Evolutionary conservation across 1,140 invertebrate genomes (phyloP), one percentile per base, ranked within the genome.

Genomic region (Bursaphelenchus mucronatus): DNA sequence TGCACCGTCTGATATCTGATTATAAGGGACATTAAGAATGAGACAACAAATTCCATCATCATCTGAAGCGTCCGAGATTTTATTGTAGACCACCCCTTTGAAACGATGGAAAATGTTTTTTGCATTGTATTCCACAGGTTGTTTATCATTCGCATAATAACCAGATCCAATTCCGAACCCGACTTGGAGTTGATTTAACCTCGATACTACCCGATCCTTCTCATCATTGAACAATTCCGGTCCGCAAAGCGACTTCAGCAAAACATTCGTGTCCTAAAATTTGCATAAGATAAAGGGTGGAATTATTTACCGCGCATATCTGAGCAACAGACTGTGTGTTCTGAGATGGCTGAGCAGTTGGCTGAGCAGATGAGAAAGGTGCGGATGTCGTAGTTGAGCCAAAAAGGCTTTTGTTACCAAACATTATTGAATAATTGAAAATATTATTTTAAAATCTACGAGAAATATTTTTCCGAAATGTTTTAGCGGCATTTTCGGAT

Each of bases 11-110:
- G 13, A n/a, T 59, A 62, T 13, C 13, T 58, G 8, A 10, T 17
- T 49, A 15, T 40, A n/a, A 10, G 59, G 50, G 13, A 57, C 59
- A n/a, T 57, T n/a, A 17, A 62, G 13, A 11, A 62, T 10, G 19
- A 62, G 13, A 19, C n/a, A 52, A 19, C 55, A 17, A 3, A 62
- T 62, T n/a, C 59, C 59, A n/a, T 62, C 59, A 4, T 13, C 30
- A 59, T 62, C 59, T 49, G 50, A n/a, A 59, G n/a, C 9, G n/a
- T 57, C 11, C 13, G n/a, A n/a, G 47, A 61, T 9, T 6, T 49
- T n/a, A 40, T 62, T 62, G 47, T 62, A 62, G 21, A 58, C 59
- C n/a, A 58, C 59, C 11, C 52, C 50, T 57, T 62, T 62, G 59
- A 62, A 62, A 13, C 39, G 59, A 40, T 62, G 57, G 47, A 62